Conservation (phyloP, 1,140 invertebrate species). For the Calephelis virginiensis region DNA sequence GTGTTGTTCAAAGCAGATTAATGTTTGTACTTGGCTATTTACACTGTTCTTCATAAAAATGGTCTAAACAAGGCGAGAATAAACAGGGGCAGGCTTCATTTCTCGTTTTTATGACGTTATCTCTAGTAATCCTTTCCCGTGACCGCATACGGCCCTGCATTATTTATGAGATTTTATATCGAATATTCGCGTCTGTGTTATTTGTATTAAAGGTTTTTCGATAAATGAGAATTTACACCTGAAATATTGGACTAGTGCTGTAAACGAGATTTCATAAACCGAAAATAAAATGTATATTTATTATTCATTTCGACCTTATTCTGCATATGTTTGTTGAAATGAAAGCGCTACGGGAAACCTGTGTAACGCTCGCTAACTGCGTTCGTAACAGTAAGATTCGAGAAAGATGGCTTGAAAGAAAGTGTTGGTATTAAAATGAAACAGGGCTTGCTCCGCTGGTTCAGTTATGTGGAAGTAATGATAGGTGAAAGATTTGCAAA, state of each 20-base stretch:
- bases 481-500: too few relatives aligned
- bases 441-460: too few relatives aligned
- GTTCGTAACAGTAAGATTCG: too few relatives aligned
- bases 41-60: conserved; percentile 75
- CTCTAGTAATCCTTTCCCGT: conserved; percentile 58
- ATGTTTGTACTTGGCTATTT: conserved; percentile 73
- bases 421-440: too few relatives aligned
- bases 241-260: background rate
- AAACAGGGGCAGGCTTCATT: conserved; percentile 54
- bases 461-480: too few relatives aligned
- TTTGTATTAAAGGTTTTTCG: conserved; percentile 12
- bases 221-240: conserved; percentile 20
- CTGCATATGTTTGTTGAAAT: too few relatives aligned
- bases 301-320: too few relatives aligned
- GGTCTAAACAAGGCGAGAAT: conserved; percentile 55
- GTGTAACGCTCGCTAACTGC: too few relatives aligned
- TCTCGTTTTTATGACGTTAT: conserved; percentile 56
- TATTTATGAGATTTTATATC: conserved; percentile 39
- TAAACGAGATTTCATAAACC: background rate
- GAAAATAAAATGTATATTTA: too few relatives aligned
- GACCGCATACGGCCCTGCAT: conserved; percentile 32
- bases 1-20: conserved; percentile 76
- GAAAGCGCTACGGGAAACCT: too few relatives aligned
- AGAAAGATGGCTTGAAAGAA: too few relatives aligned
- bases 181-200: conserved; percentile 27